These are phyloP conservation scores for Tigriopus californicus DNA, from an alignment of 2,888 invertebrate species.

Conservation along the genomic window DNA sequence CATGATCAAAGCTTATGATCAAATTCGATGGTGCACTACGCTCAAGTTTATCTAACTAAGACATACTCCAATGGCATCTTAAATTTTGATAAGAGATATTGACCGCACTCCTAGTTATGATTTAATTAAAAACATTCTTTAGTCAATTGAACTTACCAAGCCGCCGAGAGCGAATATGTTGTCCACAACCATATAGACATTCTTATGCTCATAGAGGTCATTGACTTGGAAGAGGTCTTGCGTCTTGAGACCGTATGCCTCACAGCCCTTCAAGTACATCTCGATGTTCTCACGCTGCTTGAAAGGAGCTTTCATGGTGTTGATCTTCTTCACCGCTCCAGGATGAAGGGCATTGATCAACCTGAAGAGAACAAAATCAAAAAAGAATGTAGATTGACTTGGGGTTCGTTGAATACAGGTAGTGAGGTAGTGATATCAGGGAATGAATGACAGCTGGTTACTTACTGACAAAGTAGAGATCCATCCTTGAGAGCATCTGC, in stretches of 20 bases:
- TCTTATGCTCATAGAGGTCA: conserved; percentile 29
- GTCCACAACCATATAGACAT: conserved; percentile 30
- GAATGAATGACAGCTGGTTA: conserved; percentile 8
- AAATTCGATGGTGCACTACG: no score
- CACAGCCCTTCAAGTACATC: conserved; percentile 28
- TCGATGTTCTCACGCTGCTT: conserved; percentile 29
- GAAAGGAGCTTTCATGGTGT: conserved; percentile 27
- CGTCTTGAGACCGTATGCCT: conserved; percentile 27
- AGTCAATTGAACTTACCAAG: conserved; percentile 25
- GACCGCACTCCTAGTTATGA: no score
- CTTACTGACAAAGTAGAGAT: conserved; percentile 31
- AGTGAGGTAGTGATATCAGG: neutral
- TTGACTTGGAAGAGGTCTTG: conserved; percentile 31
- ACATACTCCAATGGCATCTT: no score
- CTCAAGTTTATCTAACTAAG: no score
- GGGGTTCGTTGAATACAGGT: neutral
- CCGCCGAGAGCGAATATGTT: conserved; percentile 29
- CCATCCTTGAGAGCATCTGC: conserved; percentile 31
- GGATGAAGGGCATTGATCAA: conserved; percentile 27
- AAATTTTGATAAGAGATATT: no score
- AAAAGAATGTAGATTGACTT: conserved; percentile 8
- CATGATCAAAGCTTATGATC: no score
- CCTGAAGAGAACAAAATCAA: conserved; percentile 23
- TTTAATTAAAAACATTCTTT: neutral
- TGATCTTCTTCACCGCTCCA: conserved; percentile 26